Base-by-base conservation (phyloP, 1,140 invertebrate species). In the Andricus grossulariae region DNA sequence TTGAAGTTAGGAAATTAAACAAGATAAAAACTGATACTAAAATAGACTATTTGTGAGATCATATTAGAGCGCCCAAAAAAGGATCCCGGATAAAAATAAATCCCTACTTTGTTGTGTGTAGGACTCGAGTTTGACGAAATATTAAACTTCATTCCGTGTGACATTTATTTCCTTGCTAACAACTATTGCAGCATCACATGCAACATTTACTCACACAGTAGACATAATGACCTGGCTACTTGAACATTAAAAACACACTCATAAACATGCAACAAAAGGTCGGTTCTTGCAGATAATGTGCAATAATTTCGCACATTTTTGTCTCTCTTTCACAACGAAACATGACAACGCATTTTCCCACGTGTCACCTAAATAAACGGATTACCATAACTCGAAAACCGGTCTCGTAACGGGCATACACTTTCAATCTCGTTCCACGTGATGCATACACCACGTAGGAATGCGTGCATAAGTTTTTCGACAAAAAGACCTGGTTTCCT, bases 381-480 rank as follows among this genome's bases (percentile, higher is more conserved):
- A 66, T 66, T 66, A 66, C 60, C 60, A 66, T 66, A 66, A 66
- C 60, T 66, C 25, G 60, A 45, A 66, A 66, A 66, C 60, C 60
- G 60, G 60, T 66, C 60, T 66, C 39, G 60, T 66, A 66, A 66
- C 60, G 60, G 60, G 60, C 45, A 32, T 66, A 66, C 25, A 66
- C 60, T 66, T 66, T 66, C 60, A 66, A 66, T 66, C 60, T 66
- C 60, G 60, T 66, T 66, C 60, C 60, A 66, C 60, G 60, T 66
- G 60, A 66, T 66, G 60, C 60, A 39, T 39, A 66, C 60, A 66
- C 60, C 60, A 21, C 32, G 16, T 66, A 45, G 60, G 60, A 66
- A 66, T 66, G 60, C 60, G 60, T 66, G 60, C 60, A 66, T 66
- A 66, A 66, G 60, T 66, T 66, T 66, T 66, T 66, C 60, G 60